Evolutionary conservation across 2,888 invertebrate genomes (phyloP).

Genomic region (Sinhomidia bicolor): DNA sequence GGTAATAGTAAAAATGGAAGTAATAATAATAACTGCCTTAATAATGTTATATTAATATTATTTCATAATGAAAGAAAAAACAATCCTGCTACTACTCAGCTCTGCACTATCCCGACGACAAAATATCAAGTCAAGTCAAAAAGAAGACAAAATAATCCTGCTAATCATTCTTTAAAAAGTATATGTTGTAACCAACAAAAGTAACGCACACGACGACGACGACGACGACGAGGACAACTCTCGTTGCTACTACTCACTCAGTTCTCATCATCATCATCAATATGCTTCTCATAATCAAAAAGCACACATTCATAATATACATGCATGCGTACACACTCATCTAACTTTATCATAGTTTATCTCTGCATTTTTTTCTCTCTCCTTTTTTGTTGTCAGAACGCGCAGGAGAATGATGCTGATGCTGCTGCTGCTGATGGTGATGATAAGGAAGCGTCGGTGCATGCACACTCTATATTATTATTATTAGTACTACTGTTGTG

Average conservation of each 20-base stretch:
- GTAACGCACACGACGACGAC: not conserved
- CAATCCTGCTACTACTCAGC: not conserved
- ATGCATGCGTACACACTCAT: not conserved
- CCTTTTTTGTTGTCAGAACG: not conserved
- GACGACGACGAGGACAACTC: too few species aligned
- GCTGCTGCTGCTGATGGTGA: too few species aligned
- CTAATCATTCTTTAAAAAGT: not conserved
- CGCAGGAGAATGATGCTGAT: not conserved
- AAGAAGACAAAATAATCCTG: not conserved
- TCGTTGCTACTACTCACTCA: not conserved
- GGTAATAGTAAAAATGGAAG: too few species aligned
- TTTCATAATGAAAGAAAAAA: slow-evolving; percentile 18
- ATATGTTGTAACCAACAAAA: too few species aligned
- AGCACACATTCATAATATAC: not conserved
- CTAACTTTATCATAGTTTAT: not conserved
- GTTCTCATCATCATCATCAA: not conserved
- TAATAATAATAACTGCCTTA: not conserved
- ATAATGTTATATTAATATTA: too few species aligned
- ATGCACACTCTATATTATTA: too few species aligned
- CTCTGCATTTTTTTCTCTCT: not conserved
- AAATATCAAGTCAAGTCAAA: not conserved
- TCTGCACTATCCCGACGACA: slow-evolving; percentile 8
- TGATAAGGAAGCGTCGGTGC: not conserved
- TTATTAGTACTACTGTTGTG: too few species aligned
- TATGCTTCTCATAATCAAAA: too few species aligned